phyloP scores from a whole-genome alignment of 2,113 vertebrate genomes.

The Mesocricetus auratus region DNA sequence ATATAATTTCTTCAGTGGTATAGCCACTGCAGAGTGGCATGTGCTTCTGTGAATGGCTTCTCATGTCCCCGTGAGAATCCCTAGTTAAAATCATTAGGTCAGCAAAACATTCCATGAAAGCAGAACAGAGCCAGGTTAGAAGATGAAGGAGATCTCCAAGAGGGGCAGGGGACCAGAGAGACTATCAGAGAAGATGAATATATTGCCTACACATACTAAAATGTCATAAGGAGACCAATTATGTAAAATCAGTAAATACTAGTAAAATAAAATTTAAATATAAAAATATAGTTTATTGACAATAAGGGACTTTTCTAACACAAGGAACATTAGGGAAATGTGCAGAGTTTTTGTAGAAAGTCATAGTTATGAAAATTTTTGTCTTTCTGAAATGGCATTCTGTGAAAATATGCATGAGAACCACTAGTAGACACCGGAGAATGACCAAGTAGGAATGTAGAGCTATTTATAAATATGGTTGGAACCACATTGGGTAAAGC shows the following conservation, averaged over 20 bases:
- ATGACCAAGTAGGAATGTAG: not conserved
- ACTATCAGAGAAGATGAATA: not conserved
- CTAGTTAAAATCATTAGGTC: not conserved
- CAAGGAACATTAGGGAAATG: conserved; percentile 49
- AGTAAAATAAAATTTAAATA: not conserved
- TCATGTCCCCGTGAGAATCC: not conserved
- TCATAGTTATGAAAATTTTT: conserved; percentile 53
- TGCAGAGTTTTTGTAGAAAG: conserved; percentile 14
- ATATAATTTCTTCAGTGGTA: conserved; percentile 40
- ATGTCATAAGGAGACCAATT: not conserved
- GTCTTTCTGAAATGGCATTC: conserved; percentile 41
- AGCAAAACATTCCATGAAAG: not conserved
- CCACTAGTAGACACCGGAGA: not conserved
- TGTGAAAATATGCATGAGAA: not conserved
- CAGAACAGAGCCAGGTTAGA: not conserved
- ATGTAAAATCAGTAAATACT: not conserved
- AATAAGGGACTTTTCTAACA: not conserved
- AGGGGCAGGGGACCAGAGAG: too few relatives aligned
- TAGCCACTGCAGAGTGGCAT: not conserved
- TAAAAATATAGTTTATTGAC: not conserved
- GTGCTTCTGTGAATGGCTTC: not conserved
- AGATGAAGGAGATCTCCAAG: not conserved
- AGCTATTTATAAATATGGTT: not conserved
- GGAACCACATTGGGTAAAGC: not conserved
- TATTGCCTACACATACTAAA: not conserved